Conservation (phyloP, 1,140 invertebrate genomes). For the Trachymyrmex cornetzi region DNA sequence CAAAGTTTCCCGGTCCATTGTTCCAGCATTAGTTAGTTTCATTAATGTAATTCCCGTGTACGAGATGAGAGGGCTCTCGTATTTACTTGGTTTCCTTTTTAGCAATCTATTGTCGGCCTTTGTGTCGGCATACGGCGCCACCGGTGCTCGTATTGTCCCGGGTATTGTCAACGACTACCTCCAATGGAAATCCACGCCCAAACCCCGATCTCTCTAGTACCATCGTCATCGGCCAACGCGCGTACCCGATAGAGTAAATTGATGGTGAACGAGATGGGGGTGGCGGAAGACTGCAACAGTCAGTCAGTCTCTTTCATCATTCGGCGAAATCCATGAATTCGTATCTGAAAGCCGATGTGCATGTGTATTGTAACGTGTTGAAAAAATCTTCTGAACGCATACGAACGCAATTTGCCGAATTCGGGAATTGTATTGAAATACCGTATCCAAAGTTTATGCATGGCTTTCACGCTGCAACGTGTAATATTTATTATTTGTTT, state of each 20-base stretch:
- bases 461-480: constrained; percentile 1
- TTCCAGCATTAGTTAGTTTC: constrained; percentile 78
- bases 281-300: constrained; percentile 60
- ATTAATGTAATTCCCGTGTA: constrained; percentile 81
- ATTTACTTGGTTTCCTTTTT: constrained; percentile 82
- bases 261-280: constrained; percentile 40
- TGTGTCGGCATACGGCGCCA: constrained; percentile 69
- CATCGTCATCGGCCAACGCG: constrained; percentile 59
- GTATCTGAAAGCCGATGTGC: constrained; percentile 39
- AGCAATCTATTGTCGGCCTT: constrained; percentile 79
- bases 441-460: too few species aligned
- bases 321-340: constrained; percentile 50
- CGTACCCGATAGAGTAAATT: constrained; percentile 63
- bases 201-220: constrained; percentile 57
- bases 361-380: constrained; percentile 19
- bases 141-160: constrained; percentile 70
- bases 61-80: constrained; percentile 73
- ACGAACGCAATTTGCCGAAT: constrained; percentile 2
- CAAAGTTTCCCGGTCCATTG: constrained; percentile 69
- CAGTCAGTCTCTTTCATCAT: constrained; percentile 62
- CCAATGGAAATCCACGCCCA: constrained; percentile 60
- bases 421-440: not conserved
- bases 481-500: constrained; percentile 43
- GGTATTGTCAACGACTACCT: constrained; percentile 72
- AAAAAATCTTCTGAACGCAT: constrained; percentile 34